Conservation (phyloP, 2,888 invertebrate species). For the Halictus ligatus region DNA sequence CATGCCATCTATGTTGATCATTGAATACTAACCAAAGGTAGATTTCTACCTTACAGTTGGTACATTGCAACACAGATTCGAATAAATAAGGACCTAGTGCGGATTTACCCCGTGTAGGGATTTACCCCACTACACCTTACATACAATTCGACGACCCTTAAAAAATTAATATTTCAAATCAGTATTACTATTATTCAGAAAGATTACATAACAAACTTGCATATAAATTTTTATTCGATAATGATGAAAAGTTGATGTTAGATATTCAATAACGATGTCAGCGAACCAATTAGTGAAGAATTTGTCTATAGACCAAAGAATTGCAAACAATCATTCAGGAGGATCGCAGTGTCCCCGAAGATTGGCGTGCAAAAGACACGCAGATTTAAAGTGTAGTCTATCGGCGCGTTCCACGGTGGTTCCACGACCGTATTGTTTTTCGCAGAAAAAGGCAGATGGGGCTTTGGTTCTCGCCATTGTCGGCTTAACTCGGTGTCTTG, state of each 20-base stretch:
- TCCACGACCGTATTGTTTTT: conserved; percentile 50
- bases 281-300: not conserved
- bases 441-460: conserved; percentile 38
- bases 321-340: not conserved
- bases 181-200: no score
- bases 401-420: conserved; percentile 31
- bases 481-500: conserved; percentile 34
- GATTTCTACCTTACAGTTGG: no score
- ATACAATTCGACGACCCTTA: no score
- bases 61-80: no score
- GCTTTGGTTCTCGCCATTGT: conserved; percentile 37
- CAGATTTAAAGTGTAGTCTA: conserved; percentile 18
- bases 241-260: not conserved
- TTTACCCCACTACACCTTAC: no score
- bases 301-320: not conserved
- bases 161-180: no score
- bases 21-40: no score
- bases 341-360: not conserved
- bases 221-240: no score
- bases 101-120: no score
- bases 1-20: no score
- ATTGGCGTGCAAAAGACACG: not conserved
- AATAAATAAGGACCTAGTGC: no score
- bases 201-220: no score
- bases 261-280: not conserved